Conservation (phyloP, 1,140 invertebrate species). For the Habropoda laboriosa region DNA sequence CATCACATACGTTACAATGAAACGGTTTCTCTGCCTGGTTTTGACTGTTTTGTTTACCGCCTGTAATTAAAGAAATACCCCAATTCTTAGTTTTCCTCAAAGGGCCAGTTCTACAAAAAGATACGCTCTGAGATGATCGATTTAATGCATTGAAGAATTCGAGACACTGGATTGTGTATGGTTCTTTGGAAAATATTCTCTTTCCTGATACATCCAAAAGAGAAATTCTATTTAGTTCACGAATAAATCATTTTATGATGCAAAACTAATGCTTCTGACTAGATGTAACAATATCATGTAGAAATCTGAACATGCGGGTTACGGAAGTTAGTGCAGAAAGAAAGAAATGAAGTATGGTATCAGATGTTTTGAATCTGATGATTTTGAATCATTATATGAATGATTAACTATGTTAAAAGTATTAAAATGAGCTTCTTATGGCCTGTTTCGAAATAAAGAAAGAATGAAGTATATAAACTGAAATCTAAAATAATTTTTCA, state of each 20-base stretch:
- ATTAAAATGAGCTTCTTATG: constrained; percentile 56
- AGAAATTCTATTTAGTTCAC: constrained; percentile 44
- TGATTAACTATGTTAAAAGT: constrained; percentile 27
- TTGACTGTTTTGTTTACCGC: constrained; percentile 82
- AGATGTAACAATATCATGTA: constrained; percentile 38
- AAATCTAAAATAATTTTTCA: constrained; percentile 56
- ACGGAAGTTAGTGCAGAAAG: constrained; percentile 52
- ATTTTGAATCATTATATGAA: constrained; percentile 32
- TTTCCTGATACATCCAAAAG: constrained; percentile 63
- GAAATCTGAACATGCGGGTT: constrained; percentile 56
- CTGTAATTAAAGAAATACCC: constrained; percentile 76
- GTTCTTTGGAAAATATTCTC: constrained; percentile 49
- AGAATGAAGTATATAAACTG: constrained; percentile 56
- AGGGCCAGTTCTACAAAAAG: constrained; percentile 79
- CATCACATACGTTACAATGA: constrained; percentile 93
- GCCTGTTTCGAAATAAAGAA: constrained; percentile 67
- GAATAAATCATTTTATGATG: constrained; percentile 23
- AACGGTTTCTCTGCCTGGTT: constrained; percentile 89
- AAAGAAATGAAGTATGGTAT: constrained; percentile 39
- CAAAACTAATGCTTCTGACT: constrained; percentile 16
- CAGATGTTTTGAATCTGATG: constrained; percentile 27
- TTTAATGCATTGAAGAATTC: constrained; percentile 53
- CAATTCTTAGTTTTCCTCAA: constrained; percentile 75
- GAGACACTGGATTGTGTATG: constrained; percentile 54
- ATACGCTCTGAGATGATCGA: constrained; percentile 65